Evolutionary conservation across 2,113 vertebrate species (phyloP), one percentile per base, ranked within the genome.

Genomic region (Ursus arctos): DNA sequence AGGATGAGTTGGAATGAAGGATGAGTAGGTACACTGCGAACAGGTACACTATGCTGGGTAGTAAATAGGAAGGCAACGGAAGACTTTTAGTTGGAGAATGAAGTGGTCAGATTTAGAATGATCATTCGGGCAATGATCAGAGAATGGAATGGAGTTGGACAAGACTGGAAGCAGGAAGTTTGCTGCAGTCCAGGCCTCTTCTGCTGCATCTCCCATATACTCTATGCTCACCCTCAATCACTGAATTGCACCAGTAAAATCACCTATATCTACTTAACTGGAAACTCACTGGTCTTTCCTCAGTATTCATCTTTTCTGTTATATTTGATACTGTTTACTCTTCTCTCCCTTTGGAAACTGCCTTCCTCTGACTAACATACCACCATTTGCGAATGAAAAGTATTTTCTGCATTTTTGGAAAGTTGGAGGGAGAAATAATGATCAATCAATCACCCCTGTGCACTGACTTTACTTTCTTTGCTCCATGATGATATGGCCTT

Each of bases 311-410:
- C 40, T 59, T 57, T 15, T 67, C 74, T 74, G 36, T 49, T 65
- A 59, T 12, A 63, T 67, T 43, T 90, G 15, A 21, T 83, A 80
- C 21, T 57, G 31, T 86, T 77, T 49, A 24, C 33, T 91, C 26
- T 51, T 65, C 36, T 95, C 10, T 82, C 4, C 26, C 79, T 90
- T 94, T 88, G 84, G 21, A 93, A 93, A 93, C n/a, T 85, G 55
- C 14, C 40, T 24, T 80, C 33, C 14, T 82, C 80, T 59, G 22
- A 61, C 47, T 59, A 21, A 77, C 4, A 51, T 4, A 26, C 31
- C 13, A 61, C 6, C 59, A 57, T 82, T 79, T 97, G 7, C 26
- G 82, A 61, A 40, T 76, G 49, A 59, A 69, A 88, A 92, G 63
- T 59, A 77, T 72, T 61, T 89, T 96, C 43, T 69, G 36, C 5